These are phyloP conservation scores for Colistium nudipinnis DNA, from an alignment of 2,113 vertebrate species.

Conservation along the genomic window DNA sequence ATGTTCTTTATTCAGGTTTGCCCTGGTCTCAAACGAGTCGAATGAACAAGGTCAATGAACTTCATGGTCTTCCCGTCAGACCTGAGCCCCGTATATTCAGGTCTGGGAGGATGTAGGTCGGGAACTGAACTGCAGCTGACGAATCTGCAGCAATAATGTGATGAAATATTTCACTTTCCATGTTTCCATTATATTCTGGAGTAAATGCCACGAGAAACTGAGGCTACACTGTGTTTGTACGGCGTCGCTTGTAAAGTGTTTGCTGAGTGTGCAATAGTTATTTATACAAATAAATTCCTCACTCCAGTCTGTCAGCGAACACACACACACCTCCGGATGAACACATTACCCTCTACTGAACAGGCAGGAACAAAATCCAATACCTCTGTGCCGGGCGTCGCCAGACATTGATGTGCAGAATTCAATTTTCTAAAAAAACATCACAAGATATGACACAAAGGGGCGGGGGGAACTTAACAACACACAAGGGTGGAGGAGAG, in stretches of 20 bases:
- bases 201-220: not conserved
- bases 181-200: not conserved
- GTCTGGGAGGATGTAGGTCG: not conserved
- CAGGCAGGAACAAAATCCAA: conserved; percentile 59
- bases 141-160: not conserved
- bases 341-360: conserved; percentile 59
- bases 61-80: not conserved
- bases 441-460: conserved; percentile 36
- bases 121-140: not conserved
- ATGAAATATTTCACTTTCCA: not conserved
- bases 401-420: conserved; percentile 55
- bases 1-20: not conserved
- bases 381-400: conserved; percentile 40
- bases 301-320: not conserved
- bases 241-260: not conserved
- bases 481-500: conserved; percentile 15
- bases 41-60: not conserved
- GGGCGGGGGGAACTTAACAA: not conserved
- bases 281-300: conserved; percentile 14
- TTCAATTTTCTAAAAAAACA: conserved; percentile 68
- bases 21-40: not conserved
- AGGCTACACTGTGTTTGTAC: not conserved
- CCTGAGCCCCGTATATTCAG: not conserved
- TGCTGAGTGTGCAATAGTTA: not conserved
- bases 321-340: conserved; percentile 43